Evolutionary conservation across 2,113 vertebrate species (phyloP).

Genomic region (Prietella phreatophila): DNA sequence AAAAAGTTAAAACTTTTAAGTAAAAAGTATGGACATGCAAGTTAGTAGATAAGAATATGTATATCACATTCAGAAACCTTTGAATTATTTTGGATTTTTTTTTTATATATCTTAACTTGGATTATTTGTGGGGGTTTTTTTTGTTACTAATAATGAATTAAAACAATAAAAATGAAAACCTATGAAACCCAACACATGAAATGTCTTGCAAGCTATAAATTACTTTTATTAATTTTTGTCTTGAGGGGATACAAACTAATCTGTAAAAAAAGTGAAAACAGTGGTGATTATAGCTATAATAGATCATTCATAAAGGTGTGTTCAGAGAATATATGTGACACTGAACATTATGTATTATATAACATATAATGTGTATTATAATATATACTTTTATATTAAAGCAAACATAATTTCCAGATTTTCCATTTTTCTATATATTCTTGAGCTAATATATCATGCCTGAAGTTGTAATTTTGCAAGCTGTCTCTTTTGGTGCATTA

Average conservation of each 20-base stretch:
- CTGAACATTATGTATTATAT: too few species aligned
- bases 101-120: not conserved
- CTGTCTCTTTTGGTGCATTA: constrained; percentile 13
- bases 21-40: not conserved
- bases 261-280: too few species aligned
- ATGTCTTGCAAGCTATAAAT: too few species aligned
- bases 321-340: too few species aligned
- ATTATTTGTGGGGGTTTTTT: not conserved
- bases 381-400: not conserved
- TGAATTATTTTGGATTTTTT: too few species aligned
- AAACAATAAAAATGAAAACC: not conserved
- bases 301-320: too few species aligned
- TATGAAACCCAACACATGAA: not conserved
- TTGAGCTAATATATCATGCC: not conserved
- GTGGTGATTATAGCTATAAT: too few species aligned
- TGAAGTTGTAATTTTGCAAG: not conserved
- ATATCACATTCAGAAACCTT: not conserved
- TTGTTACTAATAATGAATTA: not conserved
- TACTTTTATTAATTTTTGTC: not conserved
- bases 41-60: not conserved
- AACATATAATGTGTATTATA: too few species aligned
- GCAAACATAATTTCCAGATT: not conserved
- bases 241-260: too few species aligned
- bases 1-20: not conserved
- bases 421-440: not conserved